Conservation (phyloP, 2,888 invertebrate genomes). For the Ichneumoninae sp. region DNA sequence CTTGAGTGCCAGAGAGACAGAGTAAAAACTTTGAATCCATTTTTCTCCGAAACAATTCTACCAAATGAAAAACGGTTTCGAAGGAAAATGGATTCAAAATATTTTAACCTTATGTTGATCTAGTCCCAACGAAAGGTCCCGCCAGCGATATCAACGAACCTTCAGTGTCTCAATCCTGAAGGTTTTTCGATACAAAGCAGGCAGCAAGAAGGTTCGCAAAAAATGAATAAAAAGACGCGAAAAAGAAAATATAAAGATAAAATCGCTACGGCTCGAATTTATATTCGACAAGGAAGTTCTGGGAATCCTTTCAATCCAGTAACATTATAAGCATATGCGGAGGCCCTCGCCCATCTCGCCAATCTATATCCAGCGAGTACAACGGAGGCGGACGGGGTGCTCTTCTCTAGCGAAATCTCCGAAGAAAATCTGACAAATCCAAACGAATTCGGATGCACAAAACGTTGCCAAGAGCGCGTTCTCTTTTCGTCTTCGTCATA, state of each 20-base stretch:
- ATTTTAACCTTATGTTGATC: too few relatives aligned
- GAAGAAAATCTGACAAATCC: slow-evolving; percentile 77
- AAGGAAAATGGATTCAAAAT: too few relatives aligned
- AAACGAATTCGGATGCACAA: slow-evolving; percentile 76
- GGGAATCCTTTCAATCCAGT: slow-evolving; percentile 2
- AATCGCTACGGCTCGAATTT: not conserved
- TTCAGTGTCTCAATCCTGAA: not conserved
- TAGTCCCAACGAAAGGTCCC: too few relatives aligned
- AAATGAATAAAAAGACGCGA: not conserved
- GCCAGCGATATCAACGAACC: too few relatives aligned
- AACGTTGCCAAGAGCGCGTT: slow-evolving; percentile 60
- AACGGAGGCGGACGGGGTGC: not conserved
- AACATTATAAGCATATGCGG: slow-evolving; percentile 3
- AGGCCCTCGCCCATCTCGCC: not conserved
- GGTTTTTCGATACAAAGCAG: not conserved
- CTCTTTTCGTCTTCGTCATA: slow-evolving; percentile 32
- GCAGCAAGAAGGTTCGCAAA: not conserved
- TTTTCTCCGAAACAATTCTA: too few relatives aligned
- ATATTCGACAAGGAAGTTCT: not conserved
- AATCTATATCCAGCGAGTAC: slow-evolving; percentile 1
- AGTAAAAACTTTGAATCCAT: too few relatives aligned
- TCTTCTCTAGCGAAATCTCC: slow-evolving; percentile 61
- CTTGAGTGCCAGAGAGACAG: too few relatives aligned
- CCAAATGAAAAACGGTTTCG: too few relatives aligned
- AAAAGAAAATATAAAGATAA: not conserved